Evolutionary conservation across 2,797 vertebrate species (phyloP).

Genomic region (Pangasius macronema): DNA sequence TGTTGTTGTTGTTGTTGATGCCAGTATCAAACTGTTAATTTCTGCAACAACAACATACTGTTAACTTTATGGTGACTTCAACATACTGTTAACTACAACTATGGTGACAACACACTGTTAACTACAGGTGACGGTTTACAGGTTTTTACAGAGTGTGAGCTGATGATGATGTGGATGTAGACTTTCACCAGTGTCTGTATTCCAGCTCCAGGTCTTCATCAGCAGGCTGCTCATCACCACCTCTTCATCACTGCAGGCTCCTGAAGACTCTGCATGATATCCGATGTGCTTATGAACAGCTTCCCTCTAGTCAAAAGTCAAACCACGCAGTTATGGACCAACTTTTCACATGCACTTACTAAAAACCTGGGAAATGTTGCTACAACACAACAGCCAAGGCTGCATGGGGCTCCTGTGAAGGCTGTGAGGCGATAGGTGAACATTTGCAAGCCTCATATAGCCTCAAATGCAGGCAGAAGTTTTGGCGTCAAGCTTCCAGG

Average conservation of each 20-base stretch:
- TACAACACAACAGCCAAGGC: background rate
- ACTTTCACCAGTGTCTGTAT: background rate
- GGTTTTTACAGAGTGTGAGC: background rate
- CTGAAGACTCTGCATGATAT: background rate
- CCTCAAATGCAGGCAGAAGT: background rate
- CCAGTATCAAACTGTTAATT: background rate
- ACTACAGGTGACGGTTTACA: background rate
- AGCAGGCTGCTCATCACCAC: background rate
- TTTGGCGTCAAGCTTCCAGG: background rate
- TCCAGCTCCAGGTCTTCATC: background rate
- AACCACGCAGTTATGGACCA: background rate
- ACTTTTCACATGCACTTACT: background rate
- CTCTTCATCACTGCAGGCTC: background rate
- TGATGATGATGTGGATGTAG: background rate
- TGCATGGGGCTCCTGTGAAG: background rate
- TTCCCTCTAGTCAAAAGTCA: background rate
- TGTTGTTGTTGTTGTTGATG: background rate
- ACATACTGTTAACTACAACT: too few species aligned
- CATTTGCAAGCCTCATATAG: background rate
- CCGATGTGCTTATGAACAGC: background rate
- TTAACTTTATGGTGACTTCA: background rate
- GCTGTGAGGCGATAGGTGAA: background rate
- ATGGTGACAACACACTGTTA: background rate
- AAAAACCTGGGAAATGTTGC: background rate
- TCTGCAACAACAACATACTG: too few species aligned